A percentile compares a stretch with the other conserved stretches of the same genome.
Conservation (phyloP, 2,797 vertebrate genomes). For the Percopsis omiscomaycus region DNA sequence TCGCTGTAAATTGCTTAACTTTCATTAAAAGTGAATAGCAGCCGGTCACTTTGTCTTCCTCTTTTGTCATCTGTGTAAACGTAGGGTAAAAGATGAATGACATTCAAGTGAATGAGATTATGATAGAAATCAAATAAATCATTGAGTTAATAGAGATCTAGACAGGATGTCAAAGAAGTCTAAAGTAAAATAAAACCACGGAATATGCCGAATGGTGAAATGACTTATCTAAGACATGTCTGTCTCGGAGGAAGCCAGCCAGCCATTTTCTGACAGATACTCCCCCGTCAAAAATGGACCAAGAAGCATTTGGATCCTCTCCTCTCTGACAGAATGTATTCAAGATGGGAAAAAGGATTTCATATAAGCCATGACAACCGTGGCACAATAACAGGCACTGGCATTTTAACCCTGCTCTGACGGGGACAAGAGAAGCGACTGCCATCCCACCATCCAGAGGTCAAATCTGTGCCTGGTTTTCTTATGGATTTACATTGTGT, state of each 20-base stretch:
- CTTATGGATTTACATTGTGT: conserved; percentile 3
- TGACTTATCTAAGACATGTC: conserved; percentile 55
- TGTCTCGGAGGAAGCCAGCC: conserved; percentile 48
- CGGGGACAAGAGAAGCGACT: conserved; percentile 49
- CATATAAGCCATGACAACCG: conserved; percentile 59
- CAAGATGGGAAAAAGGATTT: conserved; percentile 71
- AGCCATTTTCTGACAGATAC: conserved; percentile 61
- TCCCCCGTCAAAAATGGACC: conserved; percentile 54
- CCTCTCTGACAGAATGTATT: conserved; percentile 63
- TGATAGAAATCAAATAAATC: conserved; percentile 16
- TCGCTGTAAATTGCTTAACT: no score
- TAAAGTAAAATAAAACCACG: conserved; percentile 39
- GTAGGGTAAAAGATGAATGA: neutral
- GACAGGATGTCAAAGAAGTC: conserved; percentile 5
- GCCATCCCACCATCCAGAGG: conserved; percentile 39
- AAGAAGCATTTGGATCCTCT: conserved; percentile 49
- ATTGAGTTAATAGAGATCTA: conserved; percentile 28
- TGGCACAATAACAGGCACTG: conserved; percentile 66
- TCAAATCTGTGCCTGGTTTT: conserved; percentile 57
- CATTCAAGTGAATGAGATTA: conserved; percentile 1
- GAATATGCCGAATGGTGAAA: conserved; percentile 36
- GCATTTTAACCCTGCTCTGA: conserved; percentile 51
- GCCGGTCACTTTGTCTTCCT: no score
- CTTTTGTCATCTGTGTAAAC: no score
- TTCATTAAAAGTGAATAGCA: no score